Evolutionary conservation across 2,113 vertebrate genomes (phyloP).

Genomic region (Heterotis niloticus): DNA sequence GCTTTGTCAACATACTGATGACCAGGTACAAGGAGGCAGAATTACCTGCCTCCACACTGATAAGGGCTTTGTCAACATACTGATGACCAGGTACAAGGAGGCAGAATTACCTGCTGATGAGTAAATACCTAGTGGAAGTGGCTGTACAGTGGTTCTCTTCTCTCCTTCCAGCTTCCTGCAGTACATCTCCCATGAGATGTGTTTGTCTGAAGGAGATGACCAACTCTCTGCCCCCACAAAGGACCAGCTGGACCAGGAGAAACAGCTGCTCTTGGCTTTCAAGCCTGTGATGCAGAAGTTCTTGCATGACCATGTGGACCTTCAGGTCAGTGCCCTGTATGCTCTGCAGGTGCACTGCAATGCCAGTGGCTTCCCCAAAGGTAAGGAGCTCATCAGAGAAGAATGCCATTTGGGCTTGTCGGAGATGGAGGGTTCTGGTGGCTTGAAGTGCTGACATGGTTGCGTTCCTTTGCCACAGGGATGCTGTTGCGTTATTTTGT

Average conservation of each 20-base stretch:
- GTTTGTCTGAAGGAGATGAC: slow-evolving; percentile 76
- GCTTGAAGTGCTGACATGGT: not conserved
- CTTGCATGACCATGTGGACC: slow-evolving; percentile 92
- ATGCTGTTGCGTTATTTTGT: slow-evolving; percentile 99
- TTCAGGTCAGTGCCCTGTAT: slow-evolving; percentile 95
- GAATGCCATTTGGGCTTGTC: not conserved
- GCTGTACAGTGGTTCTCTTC: not conserved
- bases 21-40: slow-evolving; percentile 75
- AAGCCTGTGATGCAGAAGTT: slow-evolving; percentile 99
- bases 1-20: slow-evolving; percentile 99
- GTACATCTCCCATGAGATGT: slow-evolving; percentile 93
- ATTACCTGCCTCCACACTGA: slow-evolving; percentile 75
- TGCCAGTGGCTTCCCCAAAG: slow-evolving; percentile 89
- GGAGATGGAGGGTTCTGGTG: not conserved
- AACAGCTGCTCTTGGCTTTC: slow-evolving; percentile 90
- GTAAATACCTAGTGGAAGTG: not conserved
- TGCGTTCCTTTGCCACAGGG: slow-evolving; percentile 55
- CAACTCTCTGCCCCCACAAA: slow-evolving; percentile 84
- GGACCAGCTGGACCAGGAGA: slow-evolving; percentile 94
- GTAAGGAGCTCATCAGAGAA: slow-evolving; percentile 48
- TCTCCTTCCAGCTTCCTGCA: slow-evolving; percentile 82
- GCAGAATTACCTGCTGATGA: not conserved
- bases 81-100: slow-evolving; percentile 87
- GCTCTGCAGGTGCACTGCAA: slow-evolving; percentile 98
- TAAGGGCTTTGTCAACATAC: slow-evolving; percentile 99